Percentiles rank a stretch among this genome's conserved stretches.
Evolutionary conservation across 2,888 invertebrate species (phyloP).

Genomic region (Sinelater perroti): DNA sequence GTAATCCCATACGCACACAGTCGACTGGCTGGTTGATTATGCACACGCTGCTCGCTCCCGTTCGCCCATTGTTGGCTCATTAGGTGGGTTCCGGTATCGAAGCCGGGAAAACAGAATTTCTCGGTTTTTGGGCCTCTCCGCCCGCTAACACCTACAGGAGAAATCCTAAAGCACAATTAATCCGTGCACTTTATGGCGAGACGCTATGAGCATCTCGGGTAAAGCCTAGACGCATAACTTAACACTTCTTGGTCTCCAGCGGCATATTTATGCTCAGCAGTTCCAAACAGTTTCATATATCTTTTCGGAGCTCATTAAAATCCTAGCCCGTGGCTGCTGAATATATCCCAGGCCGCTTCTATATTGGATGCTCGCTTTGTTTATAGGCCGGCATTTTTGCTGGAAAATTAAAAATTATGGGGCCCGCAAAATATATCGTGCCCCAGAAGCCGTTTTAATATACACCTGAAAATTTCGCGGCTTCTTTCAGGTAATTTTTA

Average conservation of each 20-base stretch:
- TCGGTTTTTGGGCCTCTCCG: slow-evolving; percentile 10
- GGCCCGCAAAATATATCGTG: not conserved
- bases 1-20: slow-evolving; percentile 20
- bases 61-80: not conserved
- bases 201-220: slow-evolving; percentile 51
- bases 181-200: slow-evolving; percentile 45
- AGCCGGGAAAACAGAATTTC: slow-evolving; percentile 22
- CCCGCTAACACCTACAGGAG: slow-evolving; percentile 30
- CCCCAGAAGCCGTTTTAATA: no score
- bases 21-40: slow-evolving; percentile 22
- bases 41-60: slow-evolving; percentile 7
- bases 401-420: slow-evolving; percentile 20
- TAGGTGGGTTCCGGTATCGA: not conserved
- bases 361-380: slow-evolving; percentile 25
- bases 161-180: slow-evolving; percentile 44
- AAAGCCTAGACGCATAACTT: slow-evolving; percentile 48
- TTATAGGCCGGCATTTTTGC: slow-evolving; percentile 19
- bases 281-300: slow-evolving; percentile 53
- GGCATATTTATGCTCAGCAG: slow-evolving; percentile 54
- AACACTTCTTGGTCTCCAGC: slow-evolving; percentile 45
- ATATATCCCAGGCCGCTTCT: slow-evolving; percentile 26
- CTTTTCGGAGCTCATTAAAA: slow-evolving; percentile 51
- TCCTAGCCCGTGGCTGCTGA: slow-evolving; percentile 36
- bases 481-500: no score
- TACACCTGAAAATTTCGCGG: no score